Conservation (phyloP, 2,797 vertebrate genomes). For the Diceros bicornis region DNA sequence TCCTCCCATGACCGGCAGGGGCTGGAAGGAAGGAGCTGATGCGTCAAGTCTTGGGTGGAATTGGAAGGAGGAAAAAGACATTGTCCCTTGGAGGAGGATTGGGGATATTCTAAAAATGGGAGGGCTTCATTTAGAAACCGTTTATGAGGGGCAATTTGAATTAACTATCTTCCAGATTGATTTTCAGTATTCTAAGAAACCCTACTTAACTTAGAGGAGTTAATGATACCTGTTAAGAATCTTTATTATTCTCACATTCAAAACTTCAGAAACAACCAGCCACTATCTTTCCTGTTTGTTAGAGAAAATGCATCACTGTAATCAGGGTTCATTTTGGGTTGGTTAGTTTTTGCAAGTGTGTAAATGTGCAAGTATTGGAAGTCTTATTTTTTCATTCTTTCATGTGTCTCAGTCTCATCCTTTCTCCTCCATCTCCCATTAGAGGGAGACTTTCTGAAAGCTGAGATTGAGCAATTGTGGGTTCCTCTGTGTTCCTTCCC, state of each 20-base stretch:
- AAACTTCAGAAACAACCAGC: background rate
- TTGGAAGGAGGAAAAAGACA: background rate
- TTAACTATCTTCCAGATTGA: background rate
- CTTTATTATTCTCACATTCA: background rate
- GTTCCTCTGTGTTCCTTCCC: background rate
- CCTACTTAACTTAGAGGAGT: background rate
- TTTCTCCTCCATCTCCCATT: background rate
- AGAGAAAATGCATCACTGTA: rapidly evolving
- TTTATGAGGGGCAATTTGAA: background rate
- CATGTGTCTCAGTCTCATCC: rapidly evolving
- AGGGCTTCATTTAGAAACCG: background rate
- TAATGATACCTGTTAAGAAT: background rate
- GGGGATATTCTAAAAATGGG: background rate
- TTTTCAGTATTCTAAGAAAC: background rate
- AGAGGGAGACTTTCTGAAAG: background rate
- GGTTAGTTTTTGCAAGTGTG: background rate
- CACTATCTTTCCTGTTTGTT: background rate
- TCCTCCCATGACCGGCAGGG: background rate
- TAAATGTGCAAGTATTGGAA: rapidly evolving
- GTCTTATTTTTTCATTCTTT: too few species aligned
- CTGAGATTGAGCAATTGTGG: rapidly evolving
- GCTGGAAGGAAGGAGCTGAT: background rate
- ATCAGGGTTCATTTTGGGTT: too few species aligned
- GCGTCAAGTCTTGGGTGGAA: background rate
- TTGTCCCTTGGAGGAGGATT: background rate